These are phyloP conservation scores for Strigamia maritima DNA, from an alignment of 2,888 invertebrate species.

Conservation along the genomic window DNA sequence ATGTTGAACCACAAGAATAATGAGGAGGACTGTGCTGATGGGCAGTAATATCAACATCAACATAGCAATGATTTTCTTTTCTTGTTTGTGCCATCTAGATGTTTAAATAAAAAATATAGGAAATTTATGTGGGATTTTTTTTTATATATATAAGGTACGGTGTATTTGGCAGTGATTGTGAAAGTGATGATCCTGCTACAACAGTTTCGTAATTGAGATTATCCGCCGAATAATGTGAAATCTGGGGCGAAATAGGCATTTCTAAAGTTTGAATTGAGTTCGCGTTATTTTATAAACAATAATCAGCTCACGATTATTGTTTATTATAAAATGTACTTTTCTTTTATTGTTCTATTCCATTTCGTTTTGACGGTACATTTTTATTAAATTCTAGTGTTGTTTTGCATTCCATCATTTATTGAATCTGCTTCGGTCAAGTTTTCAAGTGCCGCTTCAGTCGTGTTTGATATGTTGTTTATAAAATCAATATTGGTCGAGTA, in stretches of 20 bases:
- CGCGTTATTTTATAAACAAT: not conserved
- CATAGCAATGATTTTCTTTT: not conserved
- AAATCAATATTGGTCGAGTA: too few species aligned
- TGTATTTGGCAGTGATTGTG: not conserved
- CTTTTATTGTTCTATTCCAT: not conserved
- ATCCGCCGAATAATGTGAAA: not conserved
- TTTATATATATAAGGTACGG: not conserved
- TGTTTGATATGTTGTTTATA: not conserved
- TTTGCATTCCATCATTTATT: too few species aligned
- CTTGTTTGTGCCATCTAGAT: slow-evolving; percentile 12
- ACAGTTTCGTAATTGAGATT: not conserved
- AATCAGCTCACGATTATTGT: not conserved
- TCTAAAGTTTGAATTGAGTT: not conserved
- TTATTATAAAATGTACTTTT: too few species aligned
- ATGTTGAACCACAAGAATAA: not conserved
- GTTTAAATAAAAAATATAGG: not conserved
- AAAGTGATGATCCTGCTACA: not conserved
- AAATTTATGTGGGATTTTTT: not conserved
- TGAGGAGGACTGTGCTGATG: not conserved
- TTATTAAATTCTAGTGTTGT: too few species aligned
- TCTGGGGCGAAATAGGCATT: not conserved
- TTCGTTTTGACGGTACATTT: not conserved
- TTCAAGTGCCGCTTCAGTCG: not conserved
- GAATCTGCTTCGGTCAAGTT: not conserved
- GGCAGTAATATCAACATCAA: not conserved